Conservation (phyloP, 2,113 vertebrate species). For the Corythaixoides concolor region DNA sequence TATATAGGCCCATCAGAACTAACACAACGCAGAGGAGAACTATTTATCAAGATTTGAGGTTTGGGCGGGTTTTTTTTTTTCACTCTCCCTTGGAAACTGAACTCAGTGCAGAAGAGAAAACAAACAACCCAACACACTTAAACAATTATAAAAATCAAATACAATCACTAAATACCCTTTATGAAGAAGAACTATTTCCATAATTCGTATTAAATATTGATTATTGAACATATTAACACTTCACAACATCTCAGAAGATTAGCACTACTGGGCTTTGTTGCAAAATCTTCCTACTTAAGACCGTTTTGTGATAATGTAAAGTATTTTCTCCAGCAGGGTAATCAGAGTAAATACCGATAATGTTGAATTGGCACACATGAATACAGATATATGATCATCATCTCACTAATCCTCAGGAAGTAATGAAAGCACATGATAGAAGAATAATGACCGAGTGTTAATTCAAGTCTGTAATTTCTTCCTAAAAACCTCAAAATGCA, state of each 20-base stretch:
- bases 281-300: neutral
- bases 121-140: neutral
- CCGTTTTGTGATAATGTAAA: neutral
- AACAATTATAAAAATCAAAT: neutral
- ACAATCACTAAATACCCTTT: neutral
- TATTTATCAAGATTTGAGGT: neutral
- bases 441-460: neutral
- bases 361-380: neutral
- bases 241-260: neutral
- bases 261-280: neutral
- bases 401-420: neutral
- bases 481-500: neutral
- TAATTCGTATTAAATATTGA: conserved; percentile 46
- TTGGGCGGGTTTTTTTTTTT: neutral
- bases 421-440: neutral
- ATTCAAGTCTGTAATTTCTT: neutral
- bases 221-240: neutral
- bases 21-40: neutral
- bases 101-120: neutral
- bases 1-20: neutral
- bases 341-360: neutral
- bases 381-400: neutral
- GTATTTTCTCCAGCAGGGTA: neutral
- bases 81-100: neutral
- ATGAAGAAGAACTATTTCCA: neutral